phyloP scores from a whole-genome alignment of 2,888 invertebrate species.

The Cerastis rubricosa region DNA sequence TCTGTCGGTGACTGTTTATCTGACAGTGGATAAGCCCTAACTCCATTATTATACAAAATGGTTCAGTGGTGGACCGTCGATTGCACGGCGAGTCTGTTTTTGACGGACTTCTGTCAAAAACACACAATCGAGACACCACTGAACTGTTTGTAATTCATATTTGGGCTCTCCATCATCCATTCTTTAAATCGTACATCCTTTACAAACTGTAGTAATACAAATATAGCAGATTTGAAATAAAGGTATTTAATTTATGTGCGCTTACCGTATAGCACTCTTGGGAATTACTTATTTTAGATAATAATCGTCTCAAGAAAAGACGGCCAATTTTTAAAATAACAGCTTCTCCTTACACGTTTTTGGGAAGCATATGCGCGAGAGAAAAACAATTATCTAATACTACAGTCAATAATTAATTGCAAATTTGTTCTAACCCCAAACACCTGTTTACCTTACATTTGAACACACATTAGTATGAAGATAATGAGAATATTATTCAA shows the following conservation, averaged over 20 bases:
- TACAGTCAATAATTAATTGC: constrained; percentile 6
- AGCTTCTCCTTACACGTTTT: neutral
- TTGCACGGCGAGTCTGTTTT: neutral
- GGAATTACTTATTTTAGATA: too few relatives aligned
- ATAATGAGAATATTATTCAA: constrained; percentile 55
- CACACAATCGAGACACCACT: neutral
- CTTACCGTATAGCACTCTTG: too few relatives aligned
- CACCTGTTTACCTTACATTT: constrained; percentile 13
- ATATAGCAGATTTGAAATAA: too few relatives aligned
- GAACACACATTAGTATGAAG: constrained; percentile 22
- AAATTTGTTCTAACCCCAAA: constrained; percentile 17
- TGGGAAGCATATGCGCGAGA: neutral
- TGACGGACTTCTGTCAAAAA: neutral
- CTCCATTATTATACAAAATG: neutral
- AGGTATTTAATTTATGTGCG: too few relatives aligned
- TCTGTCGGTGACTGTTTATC: neutral
- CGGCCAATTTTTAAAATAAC: too few relatives aligned
- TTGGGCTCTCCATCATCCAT: neutral
- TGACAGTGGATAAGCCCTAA: neutral
- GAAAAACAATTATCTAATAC: neutral
- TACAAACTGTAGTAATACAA: too few relatives aligned
- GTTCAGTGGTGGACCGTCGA: neutral
- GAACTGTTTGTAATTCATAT: neutral
- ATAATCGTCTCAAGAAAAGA: too few relatives aligned
- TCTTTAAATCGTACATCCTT: too few relatives aligned